Conservation (phyloP, 2,888 invertebrate species). For the Dastarcus helophoroides region DNA sequence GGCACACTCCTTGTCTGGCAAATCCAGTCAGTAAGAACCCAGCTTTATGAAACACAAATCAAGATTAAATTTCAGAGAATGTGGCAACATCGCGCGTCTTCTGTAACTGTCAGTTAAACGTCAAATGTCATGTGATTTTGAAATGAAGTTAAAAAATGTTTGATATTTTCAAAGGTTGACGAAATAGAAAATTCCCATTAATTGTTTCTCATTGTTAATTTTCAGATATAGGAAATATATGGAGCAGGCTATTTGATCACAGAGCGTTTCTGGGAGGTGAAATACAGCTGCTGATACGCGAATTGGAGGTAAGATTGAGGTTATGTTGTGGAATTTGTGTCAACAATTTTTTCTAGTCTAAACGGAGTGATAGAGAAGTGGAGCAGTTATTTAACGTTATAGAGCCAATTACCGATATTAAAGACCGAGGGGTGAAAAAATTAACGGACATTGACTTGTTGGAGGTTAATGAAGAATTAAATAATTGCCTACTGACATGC, state of each 20-base stretch:
- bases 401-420: conserved; percentile 66
- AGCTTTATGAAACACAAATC: too few species aligned
- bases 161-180: conserved; percentile 30
- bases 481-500: conserved; percentile 51
- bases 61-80: not conserved
- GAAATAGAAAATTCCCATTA: conserved; percentile 12
- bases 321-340: conserved; percentile 11
- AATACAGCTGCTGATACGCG: conserved; percentile 68
- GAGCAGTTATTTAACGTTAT: conserved; percentile 65
- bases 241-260: conserved; percentile 78
- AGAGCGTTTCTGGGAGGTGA: conserved; percentile 77
- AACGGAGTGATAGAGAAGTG: conserved; percentile 67
- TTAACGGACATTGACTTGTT: conserved; percentile 50
- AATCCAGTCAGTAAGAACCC: too few species aligned
- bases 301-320: conserved; percentile 62
- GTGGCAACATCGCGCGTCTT: not conserved
- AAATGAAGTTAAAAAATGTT: conserved; percentile 23
- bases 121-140: not conserved
- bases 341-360: conserved; percentile 45
- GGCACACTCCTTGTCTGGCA: too few species aligned
- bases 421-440: conserved; percentile 58
- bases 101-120: not conserved
- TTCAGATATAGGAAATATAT: conserved; percentile 71
- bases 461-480: conserved; percentile 51
- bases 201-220: conserved; percentile 14